Percentiles rank a stretch among this genome's conserved stretches.
These are phyloP conservation scores for Plecotus auritus DNA, from an alignment of 2,113 vertebrate genomes.

Conservation along the genomic window DNA sequence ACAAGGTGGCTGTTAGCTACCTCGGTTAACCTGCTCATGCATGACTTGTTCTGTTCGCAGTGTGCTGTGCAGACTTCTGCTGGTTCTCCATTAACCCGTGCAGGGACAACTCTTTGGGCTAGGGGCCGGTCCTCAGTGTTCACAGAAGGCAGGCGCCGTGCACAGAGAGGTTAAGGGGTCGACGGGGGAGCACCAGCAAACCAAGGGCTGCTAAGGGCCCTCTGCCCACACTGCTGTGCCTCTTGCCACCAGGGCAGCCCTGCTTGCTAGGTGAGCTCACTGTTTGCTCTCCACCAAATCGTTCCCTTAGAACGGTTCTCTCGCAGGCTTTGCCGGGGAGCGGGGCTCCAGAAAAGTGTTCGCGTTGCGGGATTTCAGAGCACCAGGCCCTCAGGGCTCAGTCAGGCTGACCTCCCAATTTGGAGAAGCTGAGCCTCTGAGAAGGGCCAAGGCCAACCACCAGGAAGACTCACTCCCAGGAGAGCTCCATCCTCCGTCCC, in stretches of 20 bases:
- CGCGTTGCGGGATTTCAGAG: fast-evolving
- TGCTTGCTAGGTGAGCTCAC: fast-evolving
- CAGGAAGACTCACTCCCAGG: not conserved
- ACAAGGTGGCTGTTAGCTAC: fast-evolving
- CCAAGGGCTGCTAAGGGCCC: fast-evolving
- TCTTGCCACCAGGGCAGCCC: fast-evolving
- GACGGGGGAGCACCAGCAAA: not conserved
- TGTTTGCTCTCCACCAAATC: not conserved
- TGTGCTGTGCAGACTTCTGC: fast-evolving
- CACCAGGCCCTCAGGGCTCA: not conserved
- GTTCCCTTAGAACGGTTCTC: not conserved
- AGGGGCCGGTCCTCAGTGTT: not conserved
- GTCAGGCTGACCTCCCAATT: not conserved
- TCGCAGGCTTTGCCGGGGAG: not conserved
- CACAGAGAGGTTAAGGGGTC: not conserved
- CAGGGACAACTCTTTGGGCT: not conserved
- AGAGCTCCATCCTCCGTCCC: not conserved
- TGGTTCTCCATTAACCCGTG: not conserved
- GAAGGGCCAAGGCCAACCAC: not conserved
- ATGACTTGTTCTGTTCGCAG: fast-evolving
- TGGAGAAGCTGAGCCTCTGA: not conserved
- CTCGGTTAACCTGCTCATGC: fast-evolving
- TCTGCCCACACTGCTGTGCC: fast-evolving
- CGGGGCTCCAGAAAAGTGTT: not conserved
- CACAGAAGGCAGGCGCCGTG: fast-evolving